Conservation (phyloP, 2,888 invertebrate species). For the Hemicrepidius hirtus region DNA sequence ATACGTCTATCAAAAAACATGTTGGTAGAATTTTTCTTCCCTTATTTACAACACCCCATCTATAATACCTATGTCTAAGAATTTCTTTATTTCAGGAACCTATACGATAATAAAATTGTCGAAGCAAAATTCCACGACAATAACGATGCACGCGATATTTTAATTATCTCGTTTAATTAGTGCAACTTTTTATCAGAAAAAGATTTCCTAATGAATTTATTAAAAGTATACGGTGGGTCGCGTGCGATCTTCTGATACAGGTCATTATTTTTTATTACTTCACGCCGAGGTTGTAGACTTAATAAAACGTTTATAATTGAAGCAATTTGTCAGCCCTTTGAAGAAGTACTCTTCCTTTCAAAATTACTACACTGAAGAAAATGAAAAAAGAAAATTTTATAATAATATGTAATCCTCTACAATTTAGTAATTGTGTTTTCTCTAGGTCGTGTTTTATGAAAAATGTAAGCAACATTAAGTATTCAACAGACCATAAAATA, state of each 20-base stretch:
- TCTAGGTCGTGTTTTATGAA: conserved; percentile 11
- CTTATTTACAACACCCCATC: too few relatives aligned
- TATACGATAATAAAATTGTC: not conserved
- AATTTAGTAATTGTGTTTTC: not conserved
- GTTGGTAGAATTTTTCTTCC: too few relatives aligned
- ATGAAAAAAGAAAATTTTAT: not conserved
- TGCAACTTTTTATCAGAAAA: conserved; percentile 38
- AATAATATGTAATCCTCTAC: not conserved
- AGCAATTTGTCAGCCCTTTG: conserved; percentile 45
- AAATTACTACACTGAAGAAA: not conserved
- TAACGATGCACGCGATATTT: conserved; percentile 20
- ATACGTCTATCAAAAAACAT: too few relatives aligned
- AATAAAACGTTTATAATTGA: conserved; percentile 44
- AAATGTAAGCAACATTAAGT: conserved; percentile 25
- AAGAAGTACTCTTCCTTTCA: conserved; percentile 24
- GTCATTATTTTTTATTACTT: conserved; percentile 42
- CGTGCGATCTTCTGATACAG: conserved; percentile 37
- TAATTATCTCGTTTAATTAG: conserved; percentile 39
- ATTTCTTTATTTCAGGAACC: not conserved
- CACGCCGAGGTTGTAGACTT: conserved; percentile 38
- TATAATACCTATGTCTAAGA: too few relatives aligned
- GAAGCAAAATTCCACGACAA: too few relatives aligned
- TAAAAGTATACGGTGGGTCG: conserved; percentile 33
- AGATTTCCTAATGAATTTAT: conserved; percentile 41
- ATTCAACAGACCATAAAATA: conserved; percentile 29